These are phyloP conservation scores for Maniola hyperantus DNA, from an alignment of 2,888 invertebrate species.

Conservation along the genomic window DNA sequence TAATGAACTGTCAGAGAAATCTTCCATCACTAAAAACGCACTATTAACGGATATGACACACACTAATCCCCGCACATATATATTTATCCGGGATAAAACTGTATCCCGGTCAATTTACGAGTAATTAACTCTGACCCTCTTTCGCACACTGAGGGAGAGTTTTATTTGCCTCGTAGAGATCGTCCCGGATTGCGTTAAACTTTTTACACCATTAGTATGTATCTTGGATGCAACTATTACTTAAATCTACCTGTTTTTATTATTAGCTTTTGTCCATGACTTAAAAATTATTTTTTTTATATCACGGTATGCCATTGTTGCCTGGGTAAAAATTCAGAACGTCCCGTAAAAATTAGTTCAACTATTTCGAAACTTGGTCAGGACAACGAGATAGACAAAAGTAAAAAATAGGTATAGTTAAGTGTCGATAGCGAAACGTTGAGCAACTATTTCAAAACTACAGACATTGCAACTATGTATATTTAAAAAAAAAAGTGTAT, in stretches of 20 bases:
- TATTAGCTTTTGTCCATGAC: no score
- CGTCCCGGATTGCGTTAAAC: constrained; percentile 65
- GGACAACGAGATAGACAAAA: no score
- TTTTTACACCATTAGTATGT: constrained; percentile 65
- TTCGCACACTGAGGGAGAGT: constrained; percentile 69
- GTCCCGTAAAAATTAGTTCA: no score
- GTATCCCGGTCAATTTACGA: constrained; percentile 79
- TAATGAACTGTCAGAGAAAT: constrained; percentile 16
- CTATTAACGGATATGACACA: constrained; percentile 60
- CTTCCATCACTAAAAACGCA: constrained; percentile 36
- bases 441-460: no score
- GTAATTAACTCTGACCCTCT: constrained; percentile 82
- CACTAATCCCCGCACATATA: constrained; percentile 63
- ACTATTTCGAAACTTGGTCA: no score
- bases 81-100: constrained; percentile 71
- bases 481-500: no score
- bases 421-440: no score
- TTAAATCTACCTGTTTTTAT: not conserved
- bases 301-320: no score
- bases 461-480: no score
- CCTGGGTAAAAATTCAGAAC: no score
- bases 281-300: no score
- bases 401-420: no score
- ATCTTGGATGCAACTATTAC: constrained; percentile 63
- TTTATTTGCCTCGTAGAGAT: constrained; percentile 74